Percentiles rank a stretch among this genome's conserved stretches.
Conservation (phyloP, 2,113 vertebrate species). For the Varanus salvator region DNA sequence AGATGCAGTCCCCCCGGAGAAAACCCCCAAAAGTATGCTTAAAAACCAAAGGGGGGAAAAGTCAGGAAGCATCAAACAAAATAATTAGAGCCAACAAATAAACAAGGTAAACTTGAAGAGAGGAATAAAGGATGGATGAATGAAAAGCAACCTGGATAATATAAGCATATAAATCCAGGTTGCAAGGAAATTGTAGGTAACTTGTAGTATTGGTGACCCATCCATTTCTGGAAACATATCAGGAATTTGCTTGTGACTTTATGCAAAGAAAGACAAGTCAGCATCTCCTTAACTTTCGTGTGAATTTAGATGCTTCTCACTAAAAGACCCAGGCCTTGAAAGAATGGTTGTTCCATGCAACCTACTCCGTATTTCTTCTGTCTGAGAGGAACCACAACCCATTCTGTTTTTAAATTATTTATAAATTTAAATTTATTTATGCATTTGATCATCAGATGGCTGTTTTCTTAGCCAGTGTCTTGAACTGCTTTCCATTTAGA, state of each 20-base stretch:
- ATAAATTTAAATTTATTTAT: not conserved
- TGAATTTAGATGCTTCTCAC: not conserved
- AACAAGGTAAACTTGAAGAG: not conserved
- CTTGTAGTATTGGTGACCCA: not conserved
- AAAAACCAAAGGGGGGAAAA: not conserved
- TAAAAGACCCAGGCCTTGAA: not conserved
- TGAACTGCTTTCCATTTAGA: not conserved
- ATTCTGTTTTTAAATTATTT: too few species aligned
- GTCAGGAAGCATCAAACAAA: not conserved
- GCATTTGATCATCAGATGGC: not conserved
- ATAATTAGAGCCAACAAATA: not conserved
- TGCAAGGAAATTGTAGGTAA: not conserved
- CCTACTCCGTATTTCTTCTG: not conserved
- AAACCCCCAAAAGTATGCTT: not conserved
- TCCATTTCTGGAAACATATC: not conserved
- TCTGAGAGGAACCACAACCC: not conserved
- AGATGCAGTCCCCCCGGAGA: not conserved
- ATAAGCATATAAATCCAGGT: not conserved
- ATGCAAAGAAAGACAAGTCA: not conserved
- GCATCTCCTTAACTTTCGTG: not conserved
- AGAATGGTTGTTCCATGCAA: not conserved
- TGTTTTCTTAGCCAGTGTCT: not conserved
- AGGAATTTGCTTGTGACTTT: not conserved
- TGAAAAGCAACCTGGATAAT: not conserved
- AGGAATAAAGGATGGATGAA: not conserved